Base-by-base conservation (phyloP, 2,888 invertebrate genomes). In the Tetragonisca angustula region DNA sequence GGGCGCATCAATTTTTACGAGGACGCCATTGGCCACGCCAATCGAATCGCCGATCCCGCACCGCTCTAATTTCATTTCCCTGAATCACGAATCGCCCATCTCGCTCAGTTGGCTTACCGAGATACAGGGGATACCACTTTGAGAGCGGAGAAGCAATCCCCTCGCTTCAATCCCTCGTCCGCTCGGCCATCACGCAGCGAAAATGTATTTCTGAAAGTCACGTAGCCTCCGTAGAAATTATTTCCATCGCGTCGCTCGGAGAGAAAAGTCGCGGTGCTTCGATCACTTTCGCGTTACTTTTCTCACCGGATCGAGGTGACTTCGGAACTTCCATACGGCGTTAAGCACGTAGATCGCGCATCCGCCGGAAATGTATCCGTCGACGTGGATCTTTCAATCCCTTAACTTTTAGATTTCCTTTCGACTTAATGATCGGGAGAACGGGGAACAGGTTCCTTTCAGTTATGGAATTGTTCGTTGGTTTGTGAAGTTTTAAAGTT, bases 11-110 rank as follows among this genome's bases (percentile, higher is more conserved):
- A 86, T 81, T 79, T 84, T 81, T 82, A 70, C 54, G 68, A 67
- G 74, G 43, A 43, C 11, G 43, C 43, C 43, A 67, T 64, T 32
- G 50, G 56, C 59, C 64, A 84, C 83, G 79, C 81, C 81, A 70
- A 80, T 68, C 64, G 75, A 78, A 64, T 72, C 74, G 74, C 74
- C 71, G 77, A 85, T 76, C 59, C 75, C 77, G 32, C 81, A 36
- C 81, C 59, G 70, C 89, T 87, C 85, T 88, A 86, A 89, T 90
- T 90, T 86, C 76, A 88, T 90, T 89, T 85, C 59, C 81, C 70
- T 74, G 67, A 80, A 77, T 86, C 86, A 83, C 84, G 87, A 86
- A 86, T 78, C 61, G 21, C 64, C 73, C 83, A 68, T 75, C 62
- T 77, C 72, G 59, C 9, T 9, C 43, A 43, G 43, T 43, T 43